Percentiles rank a stretch among this genome's conserved stretches.
Evolutionary conservation across 2,113 vertebrate species (phyloP).

Genomic region (Gallinago undulata): DNA sequence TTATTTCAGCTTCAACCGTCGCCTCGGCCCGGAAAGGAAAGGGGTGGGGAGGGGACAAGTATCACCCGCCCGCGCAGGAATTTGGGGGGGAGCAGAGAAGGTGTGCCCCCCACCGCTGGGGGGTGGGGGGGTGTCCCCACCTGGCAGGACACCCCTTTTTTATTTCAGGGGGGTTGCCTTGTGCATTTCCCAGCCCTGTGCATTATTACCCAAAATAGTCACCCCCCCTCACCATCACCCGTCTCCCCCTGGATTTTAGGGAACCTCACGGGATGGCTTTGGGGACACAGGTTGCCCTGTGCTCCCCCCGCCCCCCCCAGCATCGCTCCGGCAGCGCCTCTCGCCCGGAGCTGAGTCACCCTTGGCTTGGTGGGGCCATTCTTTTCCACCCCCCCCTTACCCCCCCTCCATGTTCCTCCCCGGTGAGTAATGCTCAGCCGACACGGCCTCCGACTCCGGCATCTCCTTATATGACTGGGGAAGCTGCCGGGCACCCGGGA

Average conservation of each 20-base stretch:
- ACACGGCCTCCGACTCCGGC: neutral
- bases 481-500: neutral
- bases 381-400: neutral
- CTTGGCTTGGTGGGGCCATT: neutral
- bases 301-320: neutral
- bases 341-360: conserved; percentile 27
- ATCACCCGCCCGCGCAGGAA: neutral
- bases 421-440: conserved; percentile 62
- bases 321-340: rapidly evolving
- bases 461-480: conserved; percentile 62
- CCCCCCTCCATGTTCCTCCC: neutral
- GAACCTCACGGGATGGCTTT: neutral
- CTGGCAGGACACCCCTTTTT: neutral
- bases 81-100: neutral
- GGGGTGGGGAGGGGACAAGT: neutral
- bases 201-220: rapidly evolving
- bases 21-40: neutral
- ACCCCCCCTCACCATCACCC: neutral
- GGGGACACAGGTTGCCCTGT: rapidly evolving
- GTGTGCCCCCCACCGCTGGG: neutral
- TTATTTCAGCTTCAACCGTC: neutral
- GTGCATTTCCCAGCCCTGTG: rapidly evolving
- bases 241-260: neutral
- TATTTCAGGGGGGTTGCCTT: rapidly evolving
- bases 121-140: neutral